Conservation (phyloP, 2,888 invertebrate species). For the Meandrusa payeni region DNA sequence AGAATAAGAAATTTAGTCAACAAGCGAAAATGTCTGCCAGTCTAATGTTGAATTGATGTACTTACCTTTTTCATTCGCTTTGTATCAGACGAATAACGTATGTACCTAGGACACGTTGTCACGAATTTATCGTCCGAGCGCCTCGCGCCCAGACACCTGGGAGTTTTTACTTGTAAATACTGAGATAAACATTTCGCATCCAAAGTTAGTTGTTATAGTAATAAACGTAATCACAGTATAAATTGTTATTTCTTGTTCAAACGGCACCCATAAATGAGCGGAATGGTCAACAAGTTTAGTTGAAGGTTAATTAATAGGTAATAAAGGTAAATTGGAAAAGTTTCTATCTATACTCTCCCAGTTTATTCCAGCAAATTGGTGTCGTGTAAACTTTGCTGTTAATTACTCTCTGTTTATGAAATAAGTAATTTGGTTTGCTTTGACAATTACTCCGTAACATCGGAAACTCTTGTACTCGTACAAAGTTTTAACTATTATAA, state of each 20-base stretch:
- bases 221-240: slow-evolving; percentile 1
- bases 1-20: too few species aligned
- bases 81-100: too few species aligned
- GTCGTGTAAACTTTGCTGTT: slow-evolving; percentile 1
- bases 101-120: too few species aligned
- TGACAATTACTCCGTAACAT: too few species aligned
- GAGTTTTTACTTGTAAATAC: too few species aligned
- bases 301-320: slow-evolving; percentile 12
- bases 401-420: neutral
- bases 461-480: too few species aligned
- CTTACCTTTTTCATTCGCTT: too few species aligned
- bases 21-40: too few species aligned
- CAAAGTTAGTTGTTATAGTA: slow-evolving; percentile 1
- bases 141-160: too few species aligned
- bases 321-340: slow-evolving; percentile 12
- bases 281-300: slow-evolving; percentile 9
- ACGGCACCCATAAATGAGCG: slow-evolving; percentile 5
- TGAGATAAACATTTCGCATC: neutral
- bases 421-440: neutral
- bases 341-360: neutral
- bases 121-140: too few species aligned
- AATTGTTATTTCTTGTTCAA: slow-evolving; percentile 11
- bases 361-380: neutral
- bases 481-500: too few species aligned
- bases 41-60: too few species aligned